Evolutionary conservation across 2,888 invertebrate genomes (phyloP).

Genomic region (Polydesmus complanatus): DNA sequence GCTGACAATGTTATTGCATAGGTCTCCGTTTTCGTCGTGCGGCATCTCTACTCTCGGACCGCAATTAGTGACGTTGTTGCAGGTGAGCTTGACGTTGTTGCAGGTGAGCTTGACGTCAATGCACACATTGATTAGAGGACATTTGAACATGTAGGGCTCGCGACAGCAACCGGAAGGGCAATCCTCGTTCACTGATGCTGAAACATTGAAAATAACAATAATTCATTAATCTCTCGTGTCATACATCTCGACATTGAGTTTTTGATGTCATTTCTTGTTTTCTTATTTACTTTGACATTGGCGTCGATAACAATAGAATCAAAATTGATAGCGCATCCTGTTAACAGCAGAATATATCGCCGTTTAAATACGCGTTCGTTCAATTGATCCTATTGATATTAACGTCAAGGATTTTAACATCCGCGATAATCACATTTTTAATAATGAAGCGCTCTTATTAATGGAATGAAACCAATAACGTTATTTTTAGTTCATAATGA

Average conservation of each 20-base stretch:
- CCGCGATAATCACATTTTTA: no score
- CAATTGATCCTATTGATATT: no score
- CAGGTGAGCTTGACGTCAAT: conserved; percentile 11
- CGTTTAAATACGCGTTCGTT: no score
- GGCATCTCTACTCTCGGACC: not conserved
- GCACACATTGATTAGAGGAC: conserved; percentile 9
- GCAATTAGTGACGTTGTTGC: conserved; percentile 13
- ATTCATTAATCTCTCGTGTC: no score
- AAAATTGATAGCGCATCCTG: not conserved
- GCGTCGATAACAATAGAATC: no score
- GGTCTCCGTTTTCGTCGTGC: conserved; percentile 9
- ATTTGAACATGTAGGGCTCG: conserved; percentile 8
- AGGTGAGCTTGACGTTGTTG: conserved; percentile 10
- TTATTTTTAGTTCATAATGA: no score
- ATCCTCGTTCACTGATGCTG: not conserved
- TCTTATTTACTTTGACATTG: no score
- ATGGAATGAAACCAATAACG: no score
- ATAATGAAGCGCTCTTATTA: no score
- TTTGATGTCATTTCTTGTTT: no score
- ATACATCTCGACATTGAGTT: no score
- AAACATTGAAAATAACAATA: no score
- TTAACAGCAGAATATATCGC: not conserved
- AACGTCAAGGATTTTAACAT: not conserved
- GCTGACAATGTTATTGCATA: not conserved
- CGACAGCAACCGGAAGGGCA: conserved; percentile 11